These are phyloP conservation scores for Ceratina calcarata DNA, from an alignment of 1,140 invertebrate species.

Conservation along the genomic window DNA sequence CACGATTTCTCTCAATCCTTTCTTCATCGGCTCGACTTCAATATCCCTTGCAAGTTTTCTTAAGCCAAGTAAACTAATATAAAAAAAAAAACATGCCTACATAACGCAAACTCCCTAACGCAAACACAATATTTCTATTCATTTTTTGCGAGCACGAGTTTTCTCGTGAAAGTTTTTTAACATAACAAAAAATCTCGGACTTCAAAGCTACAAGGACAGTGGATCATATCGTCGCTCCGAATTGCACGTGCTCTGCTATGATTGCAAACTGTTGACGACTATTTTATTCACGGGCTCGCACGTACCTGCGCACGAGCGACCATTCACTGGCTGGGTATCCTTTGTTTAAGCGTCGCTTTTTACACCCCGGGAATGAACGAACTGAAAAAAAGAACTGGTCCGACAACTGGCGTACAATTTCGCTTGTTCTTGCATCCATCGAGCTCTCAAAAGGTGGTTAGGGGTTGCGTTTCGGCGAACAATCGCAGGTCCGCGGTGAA, in stretches of 20 bases:
- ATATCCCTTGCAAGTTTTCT: too few species aligned
- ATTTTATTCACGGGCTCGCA: background rate
- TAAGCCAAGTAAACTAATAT: too few species aligned
- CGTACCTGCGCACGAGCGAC: background rate
- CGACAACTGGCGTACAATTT: background rate
- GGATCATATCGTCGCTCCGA: too few species aligned
- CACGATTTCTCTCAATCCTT: too few species aligned
- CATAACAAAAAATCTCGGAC: too few species aligned
- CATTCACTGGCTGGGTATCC: background rate
- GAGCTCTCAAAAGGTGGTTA: background rate
- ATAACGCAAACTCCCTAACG: too few species aligned
- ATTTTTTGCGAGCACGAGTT: background rate
- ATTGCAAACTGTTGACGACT: background rate
- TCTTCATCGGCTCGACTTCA: background rate
- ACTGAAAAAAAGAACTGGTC: background rate
- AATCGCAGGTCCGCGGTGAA: conserved; percentile 18
- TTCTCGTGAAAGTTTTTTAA: background rate
- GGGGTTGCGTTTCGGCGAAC: conserved; percentile 3
- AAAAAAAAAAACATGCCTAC: too few species aligned
- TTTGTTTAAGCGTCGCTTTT: background rate
- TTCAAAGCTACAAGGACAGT: background rate
- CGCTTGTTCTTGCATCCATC: background rate
- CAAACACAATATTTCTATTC: too few species aligned
- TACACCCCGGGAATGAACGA: background rate
- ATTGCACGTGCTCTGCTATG: too few species aligned